Evolutionary conservation across 2,113 vertebrate species (phyloP), one percentile per base, ranked within the genome.

Genomic region (Atrichornis clamosus): DNA sequence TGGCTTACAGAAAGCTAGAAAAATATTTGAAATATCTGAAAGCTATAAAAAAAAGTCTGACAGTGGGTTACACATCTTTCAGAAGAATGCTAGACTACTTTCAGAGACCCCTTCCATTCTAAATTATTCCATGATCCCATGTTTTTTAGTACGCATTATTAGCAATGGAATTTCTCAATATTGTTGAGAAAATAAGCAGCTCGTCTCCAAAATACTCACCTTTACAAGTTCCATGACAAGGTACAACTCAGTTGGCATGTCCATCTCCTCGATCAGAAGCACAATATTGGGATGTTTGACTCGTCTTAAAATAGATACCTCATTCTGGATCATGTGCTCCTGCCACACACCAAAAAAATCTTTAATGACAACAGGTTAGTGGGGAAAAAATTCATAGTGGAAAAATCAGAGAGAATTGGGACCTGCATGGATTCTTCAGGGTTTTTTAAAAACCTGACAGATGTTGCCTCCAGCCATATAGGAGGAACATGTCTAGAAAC

Each of bases 251-350:
- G 95, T 98, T 22, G 98, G 98, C 78, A 99, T 99, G 93, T 99
- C 99, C 99, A 99, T 99, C 96, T 99, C 99, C 87, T 99, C 99
- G 19, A 99, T 99, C 59, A 99, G 97, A 90, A 99, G 99, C 18
- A 99, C 99, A 19, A 99, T 99, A 93, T 99, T 99, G 92, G 99
- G 99, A 92, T 99, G 99, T 95, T 99, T 99, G 84, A 99, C 99
- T 88, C 98, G 98, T 55, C 99, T 98, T 83, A 99, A 98, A 96
- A 99, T 99, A 47, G 99, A 98, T 63, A 99, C 99, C 86, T 99
- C 99, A 11, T 99, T 99, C 97, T 99, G 99, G 90, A 99, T 99
- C 99, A 99, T 99, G 95, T 99, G 99, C 42, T 99, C 99, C 99
- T 99, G 96, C 44, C 32, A 96, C 59, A 83, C 15, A 94, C 18